Base-by-base conservation (phyloP, 92 coral and sea anemone genomes). In the Virgularia gustaviana region DNA sequence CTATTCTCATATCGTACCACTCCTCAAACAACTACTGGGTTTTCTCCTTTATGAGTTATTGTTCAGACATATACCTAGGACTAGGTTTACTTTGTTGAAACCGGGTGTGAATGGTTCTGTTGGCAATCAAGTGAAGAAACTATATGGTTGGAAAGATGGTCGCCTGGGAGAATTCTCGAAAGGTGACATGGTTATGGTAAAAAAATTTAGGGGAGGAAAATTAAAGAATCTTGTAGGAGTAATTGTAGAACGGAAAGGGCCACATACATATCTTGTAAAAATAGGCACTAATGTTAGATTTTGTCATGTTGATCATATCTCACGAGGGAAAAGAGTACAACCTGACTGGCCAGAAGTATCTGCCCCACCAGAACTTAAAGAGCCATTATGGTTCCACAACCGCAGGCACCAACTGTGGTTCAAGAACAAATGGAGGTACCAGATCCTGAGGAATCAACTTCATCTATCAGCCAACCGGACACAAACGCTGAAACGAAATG, bases 221-320 rank as follows among this genome's bases (percentile, higher is more conserved):
- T 49, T 49, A 36, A 71, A 71, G 53, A 43, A 71, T 54, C 67
- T 53, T 29, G 77, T 51, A 52, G 63, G 65, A 53, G 77, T 71
- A 29, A 71, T 71, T 35, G 77, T 71, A 71, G 65, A 52, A 28
- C 72, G 72, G 7, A 64, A 64, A 52, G 72, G 72, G 39, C 59
- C 72, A 31, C 72, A 35, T 64, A 64, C 72, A 64, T 64, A 64
- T 31, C 13, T 64, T 64, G 72, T 64, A 36, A 64, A 52, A 25
- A 31, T 61, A 12, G 43, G 68, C 29, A 61, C 42, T 28, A 31
- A 42, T 25, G 13, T 23, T 25, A 61, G 68, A 25, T 61, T 9
- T n/a, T 25, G 43, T 31, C 43, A 41, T 43, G n/a, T 66, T 66
- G 75, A 45, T 24, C 75, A 23, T 58, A 55, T 68, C 31, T 66